Evolutionary conservation across 2,888 invertebrate species (phyloP), one percentile per base, ranked within the genome.

Genomic region (Exephanes ischioxanthus): DNA sequence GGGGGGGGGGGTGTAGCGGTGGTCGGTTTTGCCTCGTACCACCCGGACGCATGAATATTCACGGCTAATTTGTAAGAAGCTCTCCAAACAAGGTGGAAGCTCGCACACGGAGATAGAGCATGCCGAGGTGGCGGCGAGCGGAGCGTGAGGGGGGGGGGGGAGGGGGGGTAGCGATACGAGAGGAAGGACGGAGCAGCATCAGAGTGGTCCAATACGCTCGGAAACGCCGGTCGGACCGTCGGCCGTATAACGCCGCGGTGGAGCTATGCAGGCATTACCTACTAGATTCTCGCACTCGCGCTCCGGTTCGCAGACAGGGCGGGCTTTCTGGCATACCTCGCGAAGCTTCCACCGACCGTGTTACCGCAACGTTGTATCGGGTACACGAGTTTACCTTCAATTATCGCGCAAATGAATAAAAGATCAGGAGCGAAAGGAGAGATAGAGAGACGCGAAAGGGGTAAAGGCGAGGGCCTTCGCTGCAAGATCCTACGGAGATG

Each of bases 51-150:
- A 92, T 92, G 92, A 93, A 93, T 93, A 93, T 93, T 93, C 93
- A 93, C 92, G 89, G 91, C 90, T 93, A 93, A 93, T 93, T 93
- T 92, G 92, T 93, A 93, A 92, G 91, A 91, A 93, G 91, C 92
- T 92, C 90, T 90, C 89, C 90, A 92, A 92, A 93, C 92, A 92
- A 90, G 90, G 90, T 88, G 86, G 87, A 86, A 80, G 75, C 83
- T 83, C 55, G 67, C 85, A 70, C 48, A 80, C 61, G 58, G 51
- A 75, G 72, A 22, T 48, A 30, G 70, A 55, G 33, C 45, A 55
- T 37, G 66, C 19, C 33, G 63, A 19, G 51, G 19, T 9, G n/a
- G 19, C 14, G 14, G 61, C 48, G 61, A 26, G 77, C 37, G 45
- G 48, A 70, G 70, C 4, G 33, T 33, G 51, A 61, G 70, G 14